phyloP scores from a whole-genome alignment of 2,113 vertebrate species.

The Eulemur macaco region DNA sequence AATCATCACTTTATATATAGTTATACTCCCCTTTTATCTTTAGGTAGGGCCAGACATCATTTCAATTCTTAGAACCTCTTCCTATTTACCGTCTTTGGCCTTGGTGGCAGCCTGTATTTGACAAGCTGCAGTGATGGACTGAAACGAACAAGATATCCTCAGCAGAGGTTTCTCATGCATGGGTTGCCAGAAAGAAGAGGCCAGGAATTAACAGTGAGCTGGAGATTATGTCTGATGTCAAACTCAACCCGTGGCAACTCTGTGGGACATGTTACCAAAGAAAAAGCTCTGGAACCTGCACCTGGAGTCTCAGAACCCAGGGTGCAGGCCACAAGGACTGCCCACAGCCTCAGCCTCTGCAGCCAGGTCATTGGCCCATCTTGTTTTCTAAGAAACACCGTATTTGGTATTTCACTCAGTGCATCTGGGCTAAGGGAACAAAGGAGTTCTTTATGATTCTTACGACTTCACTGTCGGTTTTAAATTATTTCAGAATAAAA shows the following conservation, averaged over 20 bases:
- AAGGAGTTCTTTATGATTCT: not conserved
- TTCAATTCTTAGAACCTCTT: not conserved
- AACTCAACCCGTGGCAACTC: not conserved
- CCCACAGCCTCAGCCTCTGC: not conserved
- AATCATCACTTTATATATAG: not conserved
- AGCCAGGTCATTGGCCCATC: too few relatives aligned
- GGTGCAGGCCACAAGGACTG: rapidly evolving
- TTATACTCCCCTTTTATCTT: not conserved
- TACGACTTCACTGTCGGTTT: not conserved
- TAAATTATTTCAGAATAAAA: not conserved
- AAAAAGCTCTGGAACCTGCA: not conserved
- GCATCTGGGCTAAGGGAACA: not conserved
- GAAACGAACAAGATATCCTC: not conserved
- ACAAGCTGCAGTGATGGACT: not conserved
- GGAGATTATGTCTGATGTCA: not conserved
- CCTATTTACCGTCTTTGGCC: not conserved
- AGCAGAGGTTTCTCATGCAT: not conserved
- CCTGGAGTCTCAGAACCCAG: not conserved
- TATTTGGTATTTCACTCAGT: too few relatives aligned
- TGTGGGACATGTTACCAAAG: not conserved
- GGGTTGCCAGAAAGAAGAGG: not conserved
- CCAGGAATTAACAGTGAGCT: not conserved
- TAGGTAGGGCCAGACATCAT: rapidly evolving
- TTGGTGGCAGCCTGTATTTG: not conserved
- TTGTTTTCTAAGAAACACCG: not conserved